Conservation (phyloP, 1,140 invertebrate genomes). For the Megalonaias nervosa region DNA sequence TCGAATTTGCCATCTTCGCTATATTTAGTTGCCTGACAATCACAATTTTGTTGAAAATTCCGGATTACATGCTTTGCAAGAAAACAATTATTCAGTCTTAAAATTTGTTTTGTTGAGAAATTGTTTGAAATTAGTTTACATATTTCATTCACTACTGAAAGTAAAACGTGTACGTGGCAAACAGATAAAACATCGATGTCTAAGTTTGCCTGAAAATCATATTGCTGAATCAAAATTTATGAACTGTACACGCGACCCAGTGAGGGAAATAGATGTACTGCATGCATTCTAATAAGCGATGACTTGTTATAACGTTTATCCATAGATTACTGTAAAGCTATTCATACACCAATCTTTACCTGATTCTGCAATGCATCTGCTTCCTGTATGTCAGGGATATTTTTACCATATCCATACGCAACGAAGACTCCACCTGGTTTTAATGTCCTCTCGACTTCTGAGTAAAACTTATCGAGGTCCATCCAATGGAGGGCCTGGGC, state of each 20-base stretch:
- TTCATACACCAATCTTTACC: not conserved
- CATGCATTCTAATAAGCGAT: not conserved
- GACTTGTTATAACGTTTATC: not conserved
- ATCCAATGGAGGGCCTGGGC: constrained; percentile 72
- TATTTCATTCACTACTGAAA: no score
- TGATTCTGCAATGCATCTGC: constrained; percentile 13
- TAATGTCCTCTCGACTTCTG: constrained; percentile 69
- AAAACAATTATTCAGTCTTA: no score
- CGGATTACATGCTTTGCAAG: no score
- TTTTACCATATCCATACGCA: constrained; percentile 60
- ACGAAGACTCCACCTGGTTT: constrained; percentile 68
- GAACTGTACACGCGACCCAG: no score
- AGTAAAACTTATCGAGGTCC: constrained; percentile 70
- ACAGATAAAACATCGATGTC: no score
- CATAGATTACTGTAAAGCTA: no score
- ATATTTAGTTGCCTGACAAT: not conserved
- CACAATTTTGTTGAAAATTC: no score
- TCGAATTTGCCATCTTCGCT: not conserved
- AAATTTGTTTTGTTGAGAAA: no score
- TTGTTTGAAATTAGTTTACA: no score
- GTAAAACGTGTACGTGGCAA: no score
- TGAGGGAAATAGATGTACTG: no score
- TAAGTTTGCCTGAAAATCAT: not conserved
- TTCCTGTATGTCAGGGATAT: constrained; percentile 20
- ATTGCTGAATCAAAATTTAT: not conserved